A percentile compares a stretch with the other conserved stretches of the same genome.
These are phyloP conservation scores for Anoplius nigerrimus DNA, from an alignment of 2,888 invertebrate species.

Conservation along the genomic window DNA sequence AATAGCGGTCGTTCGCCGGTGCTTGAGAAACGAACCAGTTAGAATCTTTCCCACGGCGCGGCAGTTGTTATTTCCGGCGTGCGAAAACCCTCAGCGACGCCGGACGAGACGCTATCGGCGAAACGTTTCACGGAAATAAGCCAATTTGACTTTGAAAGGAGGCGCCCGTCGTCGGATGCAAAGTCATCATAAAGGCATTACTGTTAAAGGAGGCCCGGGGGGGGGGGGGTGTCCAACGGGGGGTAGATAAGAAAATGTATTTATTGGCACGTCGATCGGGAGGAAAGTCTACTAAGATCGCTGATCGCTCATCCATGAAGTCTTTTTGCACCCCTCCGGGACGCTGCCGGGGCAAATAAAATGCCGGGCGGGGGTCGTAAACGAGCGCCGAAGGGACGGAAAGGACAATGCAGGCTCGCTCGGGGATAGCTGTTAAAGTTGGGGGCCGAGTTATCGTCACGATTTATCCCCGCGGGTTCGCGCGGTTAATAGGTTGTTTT, in stretches of 20 bases:
- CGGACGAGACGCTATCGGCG: too few species aligned
- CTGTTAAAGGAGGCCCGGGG: too few species aligned
- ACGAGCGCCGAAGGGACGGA: constrained; percentile 45
- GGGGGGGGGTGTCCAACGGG: too few species aligned
- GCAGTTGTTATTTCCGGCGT: too few species aligned
- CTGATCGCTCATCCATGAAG: background rate
- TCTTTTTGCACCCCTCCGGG: background rate
- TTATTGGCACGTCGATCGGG: constrained; percentile 1
- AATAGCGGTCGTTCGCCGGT: too few species aligned
- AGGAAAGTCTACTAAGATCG: background rate
- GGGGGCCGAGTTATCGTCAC: constrained; percentile 45
- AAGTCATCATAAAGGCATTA: too few species aligned
- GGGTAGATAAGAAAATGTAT: background rate
- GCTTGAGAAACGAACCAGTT: too few species aligned
- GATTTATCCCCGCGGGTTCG: constrained; percentile 43
- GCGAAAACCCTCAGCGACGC: too few species aligned
- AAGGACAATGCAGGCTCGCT: constrained; percentile 41
- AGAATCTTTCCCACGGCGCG: too few species aligned
- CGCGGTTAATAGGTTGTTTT: constrained; percentile 50
- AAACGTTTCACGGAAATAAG: too few species aligned
- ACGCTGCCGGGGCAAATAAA: constrained; percentile 39
- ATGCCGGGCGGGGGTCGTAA: constrained; percentile 43
- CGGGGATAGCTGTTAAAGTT: constrained; percentile 47
- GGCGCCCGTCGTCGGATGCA: too few species aligned
- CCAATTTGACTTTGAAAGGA: too few species aligned